A percentile compares a stretch with the other conserved stretches of the same genome.
Conservation (phyloP, 2,797 vertebrate species). For the Capromys pilorides region DNA sequence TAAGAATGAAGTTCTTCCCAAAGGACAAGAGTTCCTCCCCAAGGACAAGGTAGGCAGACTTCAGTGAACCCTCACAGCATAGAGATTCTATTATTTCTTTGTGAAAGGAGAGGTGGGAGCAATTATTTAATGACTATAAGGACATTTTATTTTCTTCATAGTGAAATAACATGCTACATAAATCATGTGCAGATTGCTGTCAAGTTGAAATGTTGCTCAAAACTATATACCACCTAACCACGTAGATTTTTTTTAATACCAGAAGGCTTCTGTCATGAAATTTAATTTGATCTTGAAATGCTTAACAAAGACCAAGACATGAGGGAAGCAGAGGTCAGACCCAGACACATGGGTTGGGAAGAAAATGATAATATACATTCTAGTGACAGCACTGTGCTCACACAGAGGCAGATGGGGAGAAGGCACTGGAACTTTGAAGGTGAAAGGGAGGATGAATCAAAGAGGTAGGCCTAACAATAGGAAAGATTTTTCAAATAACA, state of each 20-base stretch:
- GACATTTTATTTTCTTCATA: slow-evolving; percentile 51
- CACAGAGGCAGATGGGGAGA: slow-evolving; percentile 66
- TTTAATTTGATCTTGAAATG: slow-evolving; percentile 75
- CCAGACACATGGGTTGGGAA: slow-evolving; percentile 62
- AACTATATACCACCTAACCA: slow-evolving; percentile 53
- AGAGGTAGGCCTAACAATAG: slow-evolving; percentile 23
- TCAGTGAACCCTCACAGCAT: background rate
- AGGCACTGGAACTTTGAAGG: slow-evolving; percentile 71
- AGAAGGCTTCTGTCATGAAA: slow-evolving; percentile 66
- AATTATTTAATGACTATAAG: slow-evolving; percentile 57
- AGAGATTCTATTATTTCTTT: background rate
- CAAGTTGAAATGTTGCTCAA: slow-evolving; percentile 63
- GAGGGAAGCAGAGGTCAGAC: slow-evolving; percentile 71
- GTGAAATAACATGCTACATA: slow-evolving; percentile 49
- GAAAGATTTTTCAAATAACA: slow-evolving; percentile 64
- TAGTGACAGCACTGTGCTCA: slow-evolving; percentile 37
- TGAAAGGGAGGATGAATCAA: slow-evolving; percentile 67
- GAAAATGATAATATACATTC: slow-evolving; percentile 62
- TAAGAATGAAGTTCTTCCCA: background rate
- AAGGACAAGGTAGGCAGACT: background rate
- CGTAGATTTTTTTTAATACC: slow-evolving; percentile 31
- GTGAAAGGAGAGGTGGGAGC: background rate
- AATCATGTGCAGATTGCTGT: slow-evolving; percentile 58
- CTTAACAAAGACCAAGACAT: slow-evolving; percentile 71
- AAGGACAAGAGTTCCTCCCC: background rate